Conservation (phyloP, 2,113 vertebrate genomes). For the Notechis scutatus region DNA sequence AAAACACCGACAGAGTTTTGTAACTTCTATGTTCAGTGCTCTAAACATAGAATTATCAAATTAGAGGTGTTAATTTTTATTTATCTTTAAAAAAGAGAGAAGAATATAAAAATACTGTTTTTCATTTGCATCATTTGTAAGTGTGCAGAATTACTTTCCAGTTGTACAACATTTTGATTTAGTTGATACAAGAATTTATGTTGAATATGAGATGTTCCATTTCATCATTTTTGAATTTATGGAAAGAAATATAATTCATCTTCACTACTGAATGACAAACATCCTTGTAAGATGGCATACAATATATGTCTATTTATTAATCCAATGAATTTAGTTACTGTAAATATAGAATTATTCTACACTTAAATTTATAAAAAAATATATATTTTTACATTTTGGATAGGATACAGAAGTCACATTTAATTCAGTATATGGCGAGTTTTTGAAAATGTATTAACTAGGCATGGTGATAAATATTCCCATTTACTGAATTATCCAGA, state of each 20-base stretch:
- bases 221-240: background rate
- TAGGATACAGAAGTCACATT: conserved; percentile 43
- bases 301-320: conserved; percentile 51
- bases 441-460: conserved; percentile 28
- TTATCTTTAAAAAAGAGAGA: background rate
- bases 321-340: conserved; percentile 58
- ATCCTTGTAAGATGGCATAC: conserved; percentile 35
- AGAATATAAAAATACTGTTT: background rate
- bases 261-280: conserved; percentile 34
- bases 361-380: conserved; percentile 40
- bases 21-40: background rate
- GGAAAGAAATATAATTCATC: conserved; percentile 29
- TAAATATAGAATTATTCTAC: conserved; percentile 45
- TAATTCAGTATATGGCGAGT: conserved; percentile 50
- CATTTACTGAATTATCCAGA: conserved; percentile 37
- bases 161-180: background rate
- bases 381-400: conserved; percentile 1
- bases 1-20: background rate
- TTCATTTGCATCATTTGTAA: background rate
- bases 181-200: background rate
- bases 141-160: background rate
- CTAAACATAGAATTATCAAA: background rate
- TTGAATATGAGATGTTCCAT: background rate
- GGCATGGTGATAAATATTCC: conserved; percentile 14
- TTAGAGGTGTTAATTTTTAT: background rate